Evolutionary conservation across 2,797 vertebrate genomes (phyloP).

Genomic region (Ctenopoma multispine): DNA sequence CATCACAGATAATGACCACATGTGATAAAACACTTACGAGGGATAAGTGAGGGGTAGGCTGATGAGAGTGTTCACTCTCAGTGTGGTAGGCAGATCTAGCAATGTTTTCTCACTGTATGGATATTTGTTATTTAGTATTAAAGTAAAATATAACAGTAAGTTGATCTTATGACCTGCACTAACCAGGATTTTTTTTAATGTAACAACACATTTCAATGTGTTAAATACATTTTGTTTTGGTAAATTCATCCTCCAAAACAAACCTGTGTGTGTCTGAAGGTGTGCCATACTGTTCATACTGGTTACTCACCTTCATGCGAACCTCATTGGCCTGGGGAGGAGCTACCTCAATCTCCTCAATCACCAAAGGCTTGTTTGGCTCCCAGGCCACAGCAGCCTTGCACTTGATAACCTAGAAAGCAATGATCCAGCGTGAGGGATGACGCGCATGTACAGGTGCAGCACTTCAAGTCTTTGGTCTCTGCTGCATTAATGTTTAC

Average conservation of each 20-base stretch:
- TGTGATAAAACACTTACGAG: no score
- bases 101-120: neutral
- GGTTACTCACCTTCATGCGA: slow-evolving; percentile 88
- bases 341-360: slow-evolving; percentile 92
- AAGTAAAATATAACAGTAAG: no score
- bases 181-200: no score
- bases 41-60: neutral
- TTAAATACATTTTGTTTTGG: no score
- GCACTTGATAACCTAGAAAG: slow-evolving; percentile 90
- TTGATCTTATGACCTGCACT: neutral
- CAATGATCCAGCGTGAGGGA: neutral
- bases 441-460: no score
- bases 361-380: slow-evolving; percentile 85
- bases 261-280: no score
- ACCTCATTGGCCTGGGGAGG: slow-evolving; percentile 90
- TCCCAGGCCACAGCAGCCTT: slow-evolving; percentile 92
- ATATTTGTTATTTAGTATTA: neutral
- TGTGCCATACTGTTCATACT: neutral
- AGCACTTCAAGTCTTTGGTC: no score
- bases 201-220: no score
- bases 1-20: neutral
- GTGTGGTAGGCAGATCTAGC: no score
- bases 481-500: no score
- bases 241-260: neutral
- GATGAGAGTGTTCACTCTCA: neutral